Conservation (phyloP, 2,888 invertebrate species). For the Acrobasis repandana region DNA sequence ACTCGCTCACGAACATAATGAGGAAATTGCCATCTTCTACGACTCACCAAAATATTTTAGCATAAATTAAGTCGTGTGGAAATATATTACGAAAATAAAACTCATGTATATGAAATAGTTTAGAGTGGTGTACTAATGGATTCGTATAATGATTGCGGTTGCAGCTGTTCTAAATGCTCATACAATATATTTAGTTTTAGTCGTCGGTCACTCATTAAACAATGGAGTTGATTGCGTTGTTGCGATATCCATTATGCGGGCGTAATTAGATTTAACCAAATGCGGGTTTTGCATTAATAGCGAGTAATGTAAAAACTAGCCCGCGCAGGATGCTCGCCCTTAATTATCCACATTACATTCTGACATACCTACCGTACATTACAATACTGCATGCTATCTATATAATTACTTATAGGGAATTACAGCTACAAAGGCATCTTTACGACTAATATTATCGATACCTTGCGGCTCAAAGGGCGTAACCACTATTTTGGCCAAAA, state of each 20-base stretch:
- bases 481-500: too few relatives aligned
- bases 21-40: conserved; percentile 13
- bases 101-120: conserved; percentile 22
- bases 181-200: conserved; percentile 69
- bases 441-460: too few relatives aligned
- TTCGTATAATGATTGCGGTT: conserved; percentile 64
- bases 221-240: conserved; percentile 74
- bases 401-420: not conserved
- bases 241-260: conserved; percentile 77
- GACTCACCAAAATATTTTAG: conserved; percentile 17
- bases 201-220: conserved; percentile 75
- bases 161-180: conserved; percentile 65
- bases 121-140: conserved; percentile 39
- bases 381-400: conserved; percentile 32
- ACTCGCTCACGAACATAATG: conserved; percentile 17
- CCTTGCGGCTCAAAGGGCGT: too few relatives aligned
- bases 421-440: too few relatives aligned
- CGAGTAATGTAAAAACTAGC: conserved; percentile 57
- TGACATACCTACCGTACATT: conserved; percentile 19
- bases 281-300: conserved; percentile 74
- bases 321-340: conserved; percentile 53
- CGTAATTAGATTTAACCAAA: conserved; percentile 79
- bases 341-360: conserved; percentile 42
- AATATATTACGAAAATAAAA: conserved; percentile 27
- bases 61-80: conserved; percentile 20